phyloP scores from a whole-genome alignment of 1,140 invertebrate species.

The Drosophila bipectinata region DNA sequence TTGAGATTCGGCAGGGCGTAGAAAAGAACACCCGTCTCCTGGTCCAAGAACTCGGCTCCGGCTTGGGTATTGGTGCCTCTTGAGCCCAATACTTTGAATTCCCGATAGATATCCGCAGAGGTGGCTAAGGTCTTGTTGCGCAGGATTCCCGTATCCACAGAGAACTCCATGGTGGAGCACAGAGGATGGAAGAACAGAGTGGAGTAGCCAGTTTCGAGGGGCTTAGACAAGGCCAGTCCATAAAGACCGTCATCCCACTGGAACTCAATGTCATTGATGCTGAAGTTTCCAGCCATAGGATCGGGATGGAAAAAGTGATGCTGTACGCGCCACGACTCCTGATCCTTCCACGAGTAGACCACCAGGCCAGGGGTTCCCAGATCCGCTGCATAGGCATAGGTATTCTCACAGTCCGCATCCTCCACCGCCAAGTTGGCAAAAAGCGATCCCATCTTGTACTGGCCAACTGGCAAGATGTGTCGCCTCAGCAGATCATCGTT shows the following conservation, averaged over 20 bases:
- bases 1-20: conserved; percentile 91
- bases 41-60: conserved; percentile 89
- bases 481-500: conserved; percentile 88
- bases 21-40: conserved; percentile 89
- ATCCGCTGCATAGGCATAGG: conserved; percentile 88
- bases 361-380: conserved; percentile 87
- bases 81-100: conserved; percentile 88
- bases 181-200: conserved; percentile 91
- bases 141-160: conserved; percentile 88
- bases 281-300: conserved; percentile 88
- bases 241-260: conserved; percentile 91
- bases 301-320: conserved; percentile 90
- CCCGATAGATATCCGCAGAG: conserved; percentile 85
- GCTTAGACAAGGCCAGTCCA: conserved; percentile 87
- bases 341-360: conserved; percentile 88
- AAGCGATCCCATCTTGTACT: conserved; percentile 88
- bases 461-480: conserved; percentile 86
- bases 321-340: conserved; percentile 88
- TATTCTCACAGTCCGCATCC: conserved; percentile 88
- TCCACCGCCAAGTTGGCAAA: conserved; percentile 91
- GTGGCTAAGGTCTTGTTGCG: conserved; percentile 86
- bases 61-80: conserved; percentile 90
- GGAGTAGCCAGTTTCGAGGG: conserved; percentile 87
- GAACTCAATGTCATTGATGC: conserved; percentile 89
- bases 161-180: conserved; percentile 89